Percentiles rank a stretch among this genome's conserved stretches.
These are phyloP conservation scores for Babyrousa celebensis DNA, from an alignment of 2,797 vertebrate species.

Conservation along the genomic window DNA sequence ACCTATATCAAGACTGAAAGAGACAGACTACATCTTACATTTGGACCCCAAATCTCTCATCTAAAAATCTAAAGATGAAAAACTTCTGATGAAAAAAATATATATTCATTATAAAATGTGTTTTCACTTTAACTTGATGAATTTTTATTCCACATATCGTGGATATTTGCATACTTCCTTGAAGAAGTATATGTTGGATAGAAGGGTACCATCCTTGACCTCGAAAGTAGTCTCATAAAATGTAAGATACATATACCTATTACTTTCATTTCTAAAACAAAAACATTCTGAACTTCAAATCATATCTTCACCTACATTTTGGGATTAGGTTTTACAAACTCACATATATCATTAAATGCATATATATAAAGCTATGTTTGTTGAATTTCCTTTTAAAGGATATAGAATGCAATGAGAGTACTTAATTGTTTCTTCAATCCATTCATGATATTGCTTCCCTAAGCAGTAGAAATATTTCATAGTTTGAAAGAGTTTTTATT, in stretches of 20 bases:
- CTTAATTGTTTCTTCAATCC: background rate
- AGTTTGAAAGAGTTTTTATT: background rate
- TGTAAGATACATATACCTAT: background rate
- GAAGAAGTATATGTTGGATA: background rate
- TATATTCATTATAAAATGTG: background rate
- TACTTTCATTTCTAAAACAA: background rate
- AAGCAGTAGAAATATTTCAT: background rate
- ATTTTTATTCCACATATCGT: background rate
- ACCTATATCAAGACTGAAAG: background rate
- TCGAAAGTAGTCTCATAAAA: background rate
- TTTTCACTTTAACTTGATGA: background rate
- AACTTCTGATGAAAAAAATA: accelerated
- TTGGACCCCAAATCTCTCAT: background rate
- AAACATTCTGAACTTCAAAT: background rate
- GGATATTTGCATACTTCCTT: background rate
- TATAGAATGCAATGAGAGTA: background rate
- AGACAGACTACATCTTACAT: background rate
- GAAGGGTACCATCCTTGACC: background rate
- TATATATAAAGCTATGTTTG: background rate
- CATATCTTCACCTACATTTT: background rate
- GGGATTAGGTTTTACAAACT: background rate
- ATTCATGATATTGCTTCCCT: background rate
- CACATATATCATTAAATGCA: background rate
- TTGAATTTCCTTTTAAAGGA: background rate
- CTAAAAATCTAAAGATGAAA: background rate